These are phyloP conservation scores for Clavelina lepadiformis DNA, from an alignment of 23 tunicate species.

Conservation along the genomic window DNA sequence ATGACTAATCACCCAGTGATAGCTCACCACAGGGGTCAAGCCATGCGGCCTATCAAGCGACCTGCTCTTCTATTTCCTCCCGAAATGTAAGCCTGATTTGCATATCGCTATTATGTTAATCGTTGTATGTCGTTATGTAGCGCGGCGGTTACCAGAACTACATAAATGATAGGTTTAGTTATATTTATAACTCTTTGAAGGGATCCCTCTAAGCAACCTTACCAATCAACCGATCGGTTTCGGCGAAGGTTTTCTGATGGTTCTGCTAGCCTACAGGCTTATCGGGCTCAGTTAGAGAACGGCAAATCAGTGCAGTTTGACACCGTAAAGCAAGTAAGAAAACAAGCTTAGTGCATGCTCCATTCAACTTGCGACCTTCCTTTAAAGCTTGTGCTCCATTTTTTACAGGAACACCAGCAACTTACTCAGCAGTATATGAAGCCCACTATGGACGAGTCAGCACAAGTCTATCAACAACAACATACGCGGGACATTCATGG, in stretches of 20 bases:
- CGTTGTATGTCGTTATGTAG: too few relatives aligned
- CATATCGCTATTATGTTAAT: too few relatives aligned
- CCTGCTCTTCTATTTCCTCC: constrained; percentile 64
- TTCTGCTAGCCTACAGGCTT: constrained; percentile 70
- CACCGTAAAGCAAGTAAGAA: constrained; percentile 58
- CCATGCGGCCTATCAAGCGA: constrained; percentile 26
- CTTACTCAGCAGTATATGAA: constrained; percentile 53
- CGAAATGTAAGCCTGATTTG: constrained; percentile 42
- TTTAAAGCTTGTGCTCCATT: too few relatives aligned
- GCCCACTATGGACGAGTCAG: constrained; percentile 14
- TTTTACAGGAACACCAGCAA: constrained; percentile 65
- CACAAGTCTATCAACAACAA: constrained; percentile 28
- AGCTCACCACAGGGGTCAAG: constrained; percentile 31
- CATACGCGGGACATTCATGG: constrained; percentile 66
- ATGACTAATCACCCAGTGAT: not conserved
- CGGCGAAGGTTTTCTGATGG: constrained; percentile 83
- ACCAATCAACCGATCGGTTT: constrained; percentile 44
- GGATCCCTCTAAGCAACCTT: constrained; percentile 33
- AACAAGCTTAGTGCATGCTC: not conserved
- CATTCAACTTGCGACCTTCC: not conserved
- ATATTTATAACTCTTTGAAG: too few relatives aligned
- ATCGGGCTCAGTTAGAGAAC: constrained; percentile 48
- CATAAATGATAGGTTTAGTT: too few relatives aligned
- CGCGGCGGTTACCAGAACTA: too few relatives aligned
- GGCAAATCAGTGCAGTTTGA: constrained; percentile 38